These are phyloP conservation scores for Helleia helle DNA, from an alignment of 2,888 invertebrate species.

Conservation along the genomic window DNA sequence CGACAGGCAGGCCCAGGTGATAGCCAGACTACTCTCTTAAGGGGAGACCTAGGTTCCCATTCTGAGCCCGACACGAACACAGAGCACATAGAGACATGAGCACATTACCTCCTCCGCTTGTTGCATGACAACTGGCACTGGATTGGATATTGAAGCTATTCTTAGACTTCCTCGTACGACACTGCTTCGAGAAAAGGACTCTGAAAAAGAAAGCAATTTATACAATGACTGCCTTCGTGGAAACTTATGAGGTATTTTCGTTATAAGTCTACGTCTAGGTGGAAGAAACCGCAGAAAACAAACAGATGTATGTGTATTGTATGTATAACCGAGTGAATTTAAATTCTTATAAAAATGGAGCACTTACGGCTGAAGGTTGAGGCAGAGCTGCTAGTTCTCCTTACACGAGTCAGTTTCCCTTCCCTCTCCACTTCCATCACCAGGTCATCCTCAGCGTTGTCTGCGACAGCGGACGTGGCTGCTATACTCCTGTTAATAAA, in stretches of 20 bases:
- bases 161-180: conserved; percentile 37
- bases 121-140: conserved; percentile 18
- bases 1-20: too few relatives aligned
- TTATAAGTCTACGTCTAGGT: too few relatives aligned
- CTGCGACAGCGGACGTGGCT: conserved; percentile 18
- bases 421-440: conserved; percentile 17
- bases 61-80: too few relatives aligned
- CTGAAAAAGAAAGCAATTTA: too few relatives aligned
- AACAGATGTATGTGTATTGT: too few relatives aligned
- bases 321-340: too few relatives aligned
- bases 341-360: too few relatives aligned
- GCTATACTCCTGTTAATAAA: conserved; percentile 35
- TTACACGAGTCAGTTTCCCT: conserved; percentile 20
- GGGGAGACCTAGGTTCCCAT: too few relatives aligned
- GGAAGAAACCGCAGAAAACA: too few relatives aligned
- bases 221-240: too few relatives aligned
- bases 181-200: conserved; percentile 27
- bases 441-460: conserved; percentile 25
- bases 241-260: too few relatives aligned
- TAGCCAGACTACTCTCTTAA: too few relatives aligned
- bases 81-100: not conserved
- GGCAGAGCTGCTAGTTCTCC: conserved; percentile 27
- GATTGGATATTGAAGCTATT: conserved; percentile 28
- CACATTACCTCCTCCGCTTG: conserved; percentile 9
- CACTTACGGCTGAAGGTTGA: conserved; percentile 30